phyloP scores from a whole-genome alignment of 64 coral and sea anemone species.

The Stichodactyla helianthus region DNA sequence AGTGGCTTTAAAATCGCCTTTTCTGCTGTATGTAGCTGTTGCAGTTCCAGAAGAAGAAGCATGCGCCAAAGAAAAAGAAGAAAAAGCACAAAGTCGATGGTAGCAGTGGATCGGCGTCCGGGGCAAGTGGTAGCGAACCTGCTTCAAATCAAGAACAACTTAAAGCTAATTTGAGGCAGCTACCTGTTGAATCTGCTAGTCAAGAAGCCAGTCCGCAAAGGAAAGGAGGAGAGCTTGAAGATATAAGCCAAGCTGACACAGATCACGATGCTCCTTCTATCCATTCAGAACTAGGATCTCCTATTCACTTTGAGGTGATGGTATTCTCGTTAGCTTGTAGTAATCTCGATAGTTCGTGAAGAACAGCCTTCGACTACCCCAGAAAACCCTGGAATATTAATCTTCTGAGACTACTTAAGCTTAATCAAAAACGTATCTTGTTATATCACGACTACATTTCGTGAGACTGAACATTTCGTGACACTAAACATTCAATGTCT shows the following conservation, averaged over 20 bases:
- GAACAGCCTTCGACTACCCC: neutral
- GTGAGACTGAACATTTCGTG: neutral
- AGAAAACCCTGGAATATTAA: neutral
- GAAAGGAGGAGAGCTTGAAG: conserved; percentile 60
- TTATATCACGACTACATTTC: neutral
- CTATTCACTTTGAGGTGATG: conserved; percentile 31
- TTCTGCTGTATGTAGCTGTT: conserved; percentile 51
- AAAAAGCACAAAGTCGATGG: conserved; percentile 55
- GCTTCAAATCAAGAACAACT: conserved; percentile 43
- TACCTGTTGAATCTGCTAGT: conserved; percentile 32
- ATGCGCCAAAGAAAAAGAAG: conserved; percentile 82
- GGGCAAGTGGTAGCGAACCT: conserved; percentile 29
- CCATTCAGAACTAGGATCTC: conserved; percentile 76
- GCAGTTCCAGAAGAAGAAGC: conserved; percentile 89
- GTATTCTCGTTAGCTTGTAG: neutral
- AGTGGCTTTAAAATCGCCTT: neutral
- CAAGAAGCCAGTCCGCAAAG: conserved; percentile 32
- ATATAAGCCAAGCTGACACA: conserved; percentile 87
- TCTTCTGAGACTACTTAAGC: neutral
- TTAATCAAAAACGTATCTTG: neutral
- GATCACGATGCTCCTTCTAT: conserved; percentile 88
- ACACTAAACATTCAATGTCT: neutral
- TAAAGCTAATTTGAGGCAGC: conserved; percentile 29
- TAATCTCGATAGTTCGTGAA: neutral
- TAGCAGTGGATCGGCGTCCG: conserved; percentile 45